Base-by-base conservation (phyloP, 2,797 vertebrate species). In the Tragelaphus eurycerus region DNA sequence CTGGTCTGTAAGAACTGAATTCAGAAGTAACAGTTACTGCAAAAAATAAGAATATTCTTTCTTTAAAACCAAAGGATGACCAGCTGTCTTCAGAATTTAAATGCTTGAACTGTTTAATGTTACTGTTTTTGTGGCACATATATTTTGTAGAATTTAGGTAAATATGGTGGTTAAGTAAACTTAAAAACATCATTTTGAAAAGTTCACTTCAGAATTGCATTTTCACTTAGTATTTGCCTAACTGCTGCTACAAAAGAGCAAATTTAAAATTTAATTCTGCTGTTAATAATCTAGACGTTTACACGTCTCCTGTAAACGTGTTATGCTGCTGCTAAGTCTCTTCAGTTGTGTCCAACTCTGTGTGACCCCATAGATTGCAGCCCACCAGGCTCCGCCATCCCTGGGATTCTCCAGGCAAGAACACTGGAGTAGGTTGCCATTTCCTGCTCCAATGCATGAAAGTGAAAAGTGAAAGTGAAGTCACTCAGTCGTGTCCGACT, bases 121-220 rank as follows among this genome's bases (percentile, higher is more conserved):
- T 84, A 11, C 38, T 85, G 71, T 50, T 89, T 84, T 85, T 48
- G 25, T 78, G n/a, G 52, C 21, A 67, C 27, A 3, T 86, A n/a
- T 74, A 10, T 34, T 64, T 4, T 88, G 3, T 88, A 95, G 50
- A 86, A 88, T 94, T 93, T 86, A 31, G 62, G 60, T 86, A 67
- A 62, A 52, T 93, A 48, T 38, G 21, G 31, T 79, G 46, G 38
- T 85, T 85, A 81, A 52, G 13, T 55, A 16, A 60, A 91, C 21
- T 43, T 90, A 43, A 67, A 94, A 90, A 76, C 21, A 54, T 84
- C 8, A 15, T 54, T 96, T 97, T 93, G 7, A 60, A 62, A 96
- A 93, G 57, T 59, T 93, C 9, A 48, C 54, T 87, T 55, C 46
- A 84, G 83, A 87, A 15, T 79, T 43, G 2, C 16, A 78, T 89